These are phyloP conservation scores for Sebastes kiyomatsui DNA, from an alignment of 2,797 vertebrate species.

Conservation along the genomic window DNA sequence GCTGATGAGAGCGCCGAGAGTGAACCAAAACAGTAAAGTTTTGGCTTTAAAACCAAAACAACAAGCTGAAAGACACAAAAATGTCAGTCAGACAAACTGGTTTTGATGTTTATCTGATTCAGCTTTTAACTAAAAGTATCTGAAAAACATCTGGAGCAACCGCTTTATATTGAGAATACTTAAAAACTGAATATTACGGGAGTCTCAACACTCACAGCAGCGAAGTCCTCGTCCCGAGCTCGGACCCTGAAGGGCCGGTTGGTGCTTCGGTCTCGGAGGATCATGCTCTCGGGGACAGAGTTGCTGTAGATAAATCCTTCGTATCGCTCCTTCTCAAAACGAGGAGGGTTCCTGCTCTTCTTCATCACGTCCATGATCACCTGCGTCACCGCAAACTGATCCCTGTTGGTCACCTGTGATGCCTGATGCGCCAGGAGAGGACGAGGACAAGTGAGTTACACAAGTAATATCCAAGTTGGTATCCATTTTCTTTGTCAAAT, in stretches of 20 bases:
- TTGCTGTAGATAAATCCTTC: conserved; percentile 77
- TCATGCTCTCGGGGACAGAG: conserved; percentile 76
- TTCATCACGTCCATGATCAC: conserved; percentile 86
- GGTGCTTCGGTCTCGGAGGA: conserved; percentile 79
- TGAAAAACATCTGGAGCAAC: neutral
- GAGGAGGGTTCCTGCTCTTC: conserved; percentile 76
- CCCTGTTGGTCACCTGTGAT: conserved; percentile 82
- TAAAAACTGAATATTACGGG: neutral
- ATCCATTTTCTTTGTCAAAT: neutral
- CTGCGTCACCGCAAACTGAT: conserved; percentile 84
- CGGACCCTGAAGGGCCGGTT: conserved; percentile 84
- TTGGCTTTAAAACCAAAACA: neutral
- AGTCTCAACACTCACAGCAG: conserved; percentile 75
- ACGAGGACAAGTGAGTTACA: neutral
- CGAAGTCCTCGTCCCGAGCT: conserved; percentile 87
- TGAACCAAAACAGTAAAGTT: no score
- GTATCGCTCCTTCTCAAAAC: conserved; percentile 83
- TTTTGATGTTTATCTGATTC: neutral
- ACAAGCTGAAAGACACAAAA: neutral
- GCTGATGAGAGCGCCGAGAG: no score
- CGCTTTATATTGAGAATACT: neutral
- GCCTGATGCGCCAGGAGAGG: conserved; percentile 72
- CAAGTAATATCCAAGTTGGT: accelerated
- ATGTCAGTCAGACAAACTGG: neutral
- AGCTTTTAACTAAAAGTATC: neutral